Conservation (phyloP, 2,113 vertebrate species). For the Scortum barcoo region DNA sequence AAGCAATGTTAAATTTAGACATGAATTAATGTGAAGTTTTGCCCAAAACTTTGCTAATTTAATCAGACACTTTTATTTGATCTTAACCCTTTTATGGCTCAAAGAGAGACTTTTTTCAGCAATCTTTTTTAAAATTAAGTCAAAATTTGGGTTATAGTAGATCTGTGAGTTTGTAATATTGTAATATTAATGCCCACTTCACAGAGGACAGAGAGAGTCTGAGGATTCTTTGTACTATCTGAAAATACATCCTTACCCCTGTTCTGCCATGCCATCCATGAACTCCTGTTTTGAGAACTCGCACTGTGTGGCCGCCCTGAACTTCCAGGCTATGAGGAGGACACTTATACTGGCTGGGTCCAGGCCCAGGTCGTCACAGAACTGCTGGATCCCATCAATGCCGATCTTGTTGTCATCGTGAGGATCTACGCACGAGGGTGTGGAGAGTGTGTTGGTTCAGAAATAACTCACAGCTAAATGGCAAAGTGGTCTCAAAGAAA, state of each 20-base stretch:
- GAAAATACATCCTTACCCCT: conserved; percentile 87
- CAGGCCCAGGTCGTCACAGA: conserved; percentile 93
- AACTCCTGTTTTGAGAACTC: conserved; percentile 97
- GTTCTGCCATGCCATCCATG: conserved; percentile 93
- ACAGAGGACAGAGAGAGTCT: not conserved
- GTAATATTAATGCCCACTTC: not conserved
- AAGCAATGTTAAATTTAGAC: not conserved
- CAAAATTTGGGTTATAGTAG: not conserved
- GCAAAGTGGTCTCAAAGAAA: rapidly evolving
- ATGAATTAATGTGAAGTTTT: too few relatives aligned
- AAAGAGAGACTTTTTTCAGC: not conserved
- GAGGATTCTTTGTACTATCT: not conserved
- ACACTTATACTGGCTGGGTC: conserved; percentile 94
- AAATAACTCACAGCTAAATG: not conserved
- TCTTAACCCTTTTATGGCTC: not conserved
- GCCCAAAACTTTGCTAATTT: too few relatives aligned
- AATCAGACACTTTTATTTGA: not conserved
- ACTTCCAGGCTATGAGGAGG: conserved; percentile 95
- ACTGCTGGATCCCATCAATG: conserved; percentile 94
- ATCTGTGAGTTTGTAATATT: not conserved
- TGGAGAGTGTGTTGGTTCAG: not conserved
- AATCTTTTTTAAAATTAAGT: not conserved
- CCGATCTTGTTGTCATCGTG: conserved; percentile 98
- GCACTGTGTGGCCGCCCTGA: conserved; percentile 94
- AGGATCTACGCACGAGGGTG: conserved; percentile 84